These are phyloP conservation scores for Pyrgus malvae DNA, from an alignment of 2,888 invertebrate genomes.

Conservation along the genomic window DNA sequence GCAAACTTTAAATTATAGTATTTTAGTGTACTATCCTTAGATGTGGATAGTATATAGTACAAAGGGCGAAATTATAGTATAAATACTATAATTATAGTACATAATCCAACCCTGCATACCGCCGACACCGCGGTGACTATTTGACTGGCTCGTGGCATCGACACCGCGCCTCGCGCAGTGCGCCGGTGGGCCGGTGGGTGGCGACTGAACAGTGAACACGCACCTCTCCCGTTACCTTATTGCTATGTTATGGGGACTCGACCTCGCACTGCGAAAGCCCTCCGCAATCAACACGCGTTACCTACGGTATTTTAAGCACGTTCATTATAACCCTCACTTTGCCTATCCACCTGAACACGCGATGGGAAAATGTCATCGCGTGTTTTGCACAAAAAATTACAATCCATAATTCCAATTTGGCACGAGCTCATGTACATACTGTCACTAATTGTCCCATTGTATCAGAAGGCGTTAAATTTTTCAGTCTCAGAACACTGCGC, in stretches of 20 bases:
- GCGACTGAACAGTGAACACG: constrained; percentile 54
- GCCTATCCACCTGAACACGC: constrained; percentile 6
- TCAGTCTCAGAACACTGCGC: no score
- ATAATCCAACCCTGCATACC: no score
- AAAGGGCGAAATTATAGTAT: no score
- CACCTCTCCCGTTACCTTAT: constrained; percentile 80
- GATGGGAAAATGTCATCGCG: background rate
- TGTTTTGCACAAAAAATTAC: constrained; percentile 6
- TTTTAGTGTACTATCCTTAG: no score
- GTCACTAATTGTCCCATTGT: constrained; percentile 49
- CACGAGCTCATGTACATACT: constrained; percentile 32
- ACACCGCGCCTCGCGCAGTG: constrained; percentile 72
- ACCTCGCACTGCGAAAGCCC: constrained; percentile 69
- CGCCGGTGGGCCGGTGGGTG: constrained; percentile 76
- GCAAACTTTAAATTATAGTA: no score
- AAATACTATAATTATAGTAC: no score
- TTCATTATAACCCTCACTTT: constrained; percentile 24
- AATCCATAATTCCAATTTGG: constrained; percentile 11
- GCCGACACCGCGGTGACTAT: constrained; percentile 71
- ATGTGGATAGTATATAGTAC: no score
- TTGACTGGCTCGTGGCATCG: constrained; percentile 66
- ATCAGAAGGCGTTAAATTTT: constrained; percentile 44
- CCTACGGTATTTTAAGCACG: constrained; percentile 32
- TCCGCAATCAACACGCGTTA: constrained; percentile 39
- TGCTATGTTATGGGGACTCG: constrained; percentile 74